Evolutionary conservation across 2,888 invertebrate species (phyloP).

Genomic region (Cryptus viduatorius): DNA sequence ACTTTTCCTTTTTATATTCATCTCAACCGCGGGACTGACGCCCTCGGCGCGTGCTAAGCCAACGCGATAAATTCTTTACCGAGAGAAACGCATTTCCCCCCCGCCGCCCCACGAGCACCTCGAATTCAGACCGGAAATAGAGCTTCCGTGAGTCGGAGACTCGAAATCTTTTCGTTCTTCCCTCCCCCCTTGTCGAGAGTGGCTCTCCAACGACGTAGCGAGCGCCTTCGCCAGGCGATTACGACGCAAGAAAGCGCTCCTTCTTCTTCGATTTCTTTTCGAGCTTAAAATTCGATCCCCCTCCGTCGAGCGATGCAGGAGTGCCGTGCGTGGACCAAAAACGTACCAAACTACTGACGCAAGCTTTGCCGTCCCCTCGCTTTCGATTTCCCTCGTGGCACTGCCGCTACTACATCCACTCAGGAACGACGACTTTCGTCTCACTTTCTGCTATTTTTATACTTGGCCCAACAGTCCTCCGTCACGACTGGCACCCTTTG

Average conservation of each 20-base stretch:
- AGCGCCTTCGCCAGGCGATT: constrained; percentile 15
- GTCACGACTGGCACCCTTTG: constrained; percentile 45
- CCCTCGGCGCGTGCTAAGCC: constrained; percentile 64
- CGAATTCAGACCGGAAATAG: constrained; percentile 77
- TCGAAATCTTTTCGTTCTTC: constrained; percentile 53
- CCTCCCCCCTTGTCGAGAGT: constrained; percentile 23
- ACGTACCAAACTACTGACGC: constrained; percentile 12
- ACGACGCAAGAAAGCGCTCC: constrained; percentile 30
- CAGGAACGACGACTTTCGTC: constrained; percentile 52
- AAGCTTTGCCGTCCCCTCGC: constrained; percentile 21
- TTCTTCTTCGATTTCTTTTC: constrained; percentile 69
- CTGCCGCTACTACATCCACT: constrained; percentile 28
- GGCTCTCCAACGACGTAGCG: constrained; percentile 14
- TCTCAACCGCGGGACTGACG: constrained; percentile 54
- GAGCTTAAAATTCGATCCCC: constrained; percentile 69
- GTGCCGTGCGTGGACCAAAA: constrained; percentile 18
- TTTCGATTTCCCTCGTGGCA: constrained; percentile 41
- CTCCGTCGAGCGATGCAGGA: constrained; percentile 13
- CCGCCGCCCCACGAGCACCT: constrained; percentile 39
- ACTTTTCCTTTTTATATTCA: constrained; percentile 51
- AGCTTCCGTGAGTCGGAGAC: constrained; percentile 72
- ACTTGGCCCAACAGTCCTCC: constrained; percentile 43
- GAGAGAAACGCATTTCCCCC: constrained; percentile 52
- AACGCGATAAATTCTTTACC: constrained; percentile 65
- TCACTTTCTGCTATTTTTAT: constrained; percentile 63